phyloP scores from a whole-genome alignment of 2,888 invertebrate genomes.

The Hypsopygia costalis region DNA sequence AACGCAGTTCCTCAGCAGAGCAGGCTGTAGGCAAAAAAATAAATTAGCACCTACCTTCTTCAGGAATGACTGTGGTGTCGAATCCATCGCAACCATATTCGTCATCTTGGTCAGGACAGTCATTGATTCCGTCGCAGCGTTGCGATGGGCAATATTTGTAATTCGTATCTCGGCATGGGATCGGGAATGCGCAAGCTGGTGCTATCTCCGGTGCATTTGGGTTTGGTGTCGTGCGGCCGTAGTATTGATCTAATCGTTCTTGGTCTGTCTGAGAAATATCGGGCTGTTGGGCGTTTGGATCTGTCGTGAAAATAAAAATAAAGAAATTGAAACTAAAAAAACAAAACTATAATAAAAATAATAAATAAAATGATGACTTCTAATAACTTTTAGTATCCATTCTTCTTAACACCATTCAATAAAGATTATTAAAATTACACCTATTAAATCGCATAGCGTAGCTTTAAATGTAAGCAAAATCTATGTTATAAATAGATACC shows the following conservation, averaged over 20 bases:
- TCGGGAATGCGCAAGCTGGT: conserved; percentile 7
- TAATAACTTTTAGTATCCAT: no score
- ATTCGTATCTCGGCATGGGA: conserved; percentile 22
- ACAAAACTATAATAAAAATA: conserved; percentile 17
- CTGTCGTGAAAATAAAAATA: conserved; percentile 6
- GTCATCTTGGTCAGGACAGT: conserved; percentile 35
- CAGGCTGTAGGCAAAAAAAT: conserved; percentile 42
- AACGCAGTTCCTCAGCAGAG: conserved; percentile 52
- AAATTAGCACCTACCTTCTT: conserved; percentile 1
- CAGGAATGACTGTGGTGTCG: neutral
- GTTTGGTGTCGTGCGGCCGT: neutral
- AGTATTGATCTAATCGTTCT: neutral
- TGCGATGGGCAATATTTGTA: conserved; percentile 24
- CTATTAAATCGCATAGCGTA: no score
- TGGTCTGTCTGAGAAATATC: neutral
- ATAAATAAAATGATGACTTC: no score
- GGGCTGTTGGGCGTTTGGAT: neutral
- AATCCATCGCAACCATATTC: conserved; percentile 20
- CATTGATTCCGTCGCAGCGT: conserved; percentile 23
- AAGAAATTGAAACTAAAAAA: conserved; percentile 12
- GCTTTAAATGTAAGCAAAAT: no score
- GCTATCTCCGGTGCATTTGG: neutral
- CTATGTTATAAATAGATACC: no score
- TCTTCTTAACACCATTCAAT: no score
- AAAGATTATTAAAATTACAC: no score